Evolutionary conservation across 2,113 vertebrate genomes (phyloP), one percentile per base, ranked within the genome.

Genomic region (Daboia siamensis): DNA sequence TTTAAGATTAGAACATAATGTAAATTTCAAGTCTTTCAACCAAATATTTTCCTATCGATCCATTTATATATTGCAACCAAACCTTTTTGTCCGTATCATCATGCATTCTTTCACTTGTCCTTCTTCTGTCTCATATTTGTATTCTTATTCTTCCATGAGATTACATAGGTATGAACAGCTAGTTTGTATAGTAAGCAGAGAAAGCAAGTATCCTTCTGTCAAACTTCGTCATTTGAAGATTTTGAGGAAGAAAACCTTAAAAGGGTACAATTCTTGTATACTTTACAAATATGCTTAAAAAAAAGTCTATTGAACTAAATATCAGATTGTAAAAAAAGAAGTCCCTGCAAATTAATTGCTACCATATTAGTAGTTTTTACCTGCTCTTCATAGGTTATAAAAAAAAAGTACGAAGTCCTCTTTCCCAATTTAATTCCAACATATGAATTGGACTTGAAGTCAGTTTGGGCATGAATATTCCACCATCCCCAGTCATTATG

Each of bases 301-400:
- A 17, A 74, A 74, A 1, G 13, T 20, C 12, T 21, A 85, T 20
- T 61, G 15, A 51, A 61, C 74, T 48, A 20, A 55, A 91, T 46
- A 92, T 4, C 9, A 33, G 0, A 87, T 92, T 89, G 48, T n/a
- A 89, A 10, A 20, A 57, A 5, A 69, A 93, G 44, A 69, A 93
- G 44, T 86, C 90, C n/a, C 29, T 87, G 0, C 0, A 84, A 86
- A 91, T 46, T 80, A 52, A 90, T 93, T 87, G 54, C 74, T 91
- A 54, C 8, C 80, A 20, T 90, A 87, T 80, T 88, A 0, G 44
- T 39, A 11, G 1, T 1, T 44, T 0, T 0, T 86, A 44, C 1
- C 39, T 93, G 87, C 57, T 39, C 86, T 48, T 61, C 24, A 13
- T 52, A 87, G 15, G 5, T 80, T 80, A 33, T 17, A 80, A 20